Base-by-base conservation (phyloP, 2,888 invertebrate species). In the Campoplex capitator region DNA sequence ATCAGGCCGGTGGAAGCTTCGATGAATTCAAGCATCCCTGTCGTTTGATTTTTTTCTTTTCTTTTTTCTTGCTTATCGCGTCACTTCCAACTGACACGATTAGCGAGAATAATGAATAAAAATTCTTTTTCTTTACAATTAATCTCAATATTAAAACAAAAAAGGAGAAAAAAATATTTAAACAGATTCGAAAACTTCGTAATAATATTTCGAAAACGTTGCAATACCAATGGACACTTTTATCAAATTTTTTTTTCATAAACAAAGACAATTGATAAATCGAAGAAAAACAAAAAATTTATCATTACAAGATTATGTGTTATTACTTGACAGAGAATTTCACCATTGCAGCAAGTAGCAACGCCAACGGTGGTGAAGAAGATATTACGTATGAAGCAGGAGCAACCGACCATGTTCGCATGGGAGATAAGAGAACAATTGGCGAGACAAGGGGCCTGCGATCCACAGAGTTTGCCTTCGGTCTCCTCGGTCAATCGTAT, bases 401-500 rank as follows among this genome's bases (percentile, higher is more conserved):
- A 99, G 94, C 98, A 99, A 94, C 99, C 99, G 0, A 98, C 98
- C 7, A 98, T 99, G 97, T 99, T 99, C 94, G 99, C 99, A 13
- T 99, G 99, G 98, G 99, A 99, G 95, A 99, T 99, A 89, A 96
- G 99, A 0, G 98, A 99, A 94, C 97, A 98, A 91, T 95, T 99
- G 88, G 96, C 99, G 80, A 96, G 97, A 70, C 98, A 98, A 92
- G 96, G 98, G 83, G 97, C 98, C 89, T 99, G 98, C 93, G 98
- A 98, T 94, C 97, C 98, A 0, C 97, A 97, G 94, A 97, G 97
- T 87, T 97, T 98, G 90, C 99, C 99, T 0, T 98, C 98, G 11
- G 98, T 99, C 90, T 98, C 98, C 88, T 98, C 98, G 0, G 98
- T 99, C 84, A 99, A 99, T 95, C 96, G 99, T 90, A 99, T 99